These are phyloP conservation scores for Galeopterus variegatus DNA, from an alignment of 2,113 vertebrate species.

Conservation along the genomic window DNA sequence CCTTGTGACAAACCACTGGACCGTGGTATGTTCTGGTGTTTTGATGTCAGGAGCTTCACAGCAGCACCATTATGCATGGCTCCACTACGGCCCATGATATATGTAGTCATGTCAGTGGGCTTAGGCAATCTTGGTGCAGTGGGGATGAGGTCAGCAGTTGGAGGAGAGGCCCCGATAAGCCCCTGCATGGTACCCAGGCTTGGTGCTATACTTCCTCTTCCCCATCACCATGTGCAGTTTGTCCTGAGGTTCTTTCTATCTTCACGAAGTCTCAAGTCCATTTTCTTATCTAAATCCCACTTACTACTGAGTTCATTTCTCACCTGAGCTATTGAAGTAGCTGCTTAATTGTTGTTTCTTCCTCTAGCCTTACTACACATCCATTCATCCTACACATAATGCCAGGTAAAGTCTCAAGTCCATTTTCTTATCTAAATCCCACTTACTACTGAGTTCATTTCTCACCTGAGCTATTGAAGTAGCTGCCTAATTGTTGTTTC, in stretches of 20 bases:
- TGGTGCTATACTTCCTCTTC: background rate
- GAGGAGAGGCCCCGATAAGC: background rate
- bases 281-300: background rate
- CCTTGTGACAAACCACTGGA: fast-evolving
- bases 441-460: background rate
- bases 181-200: background rate
- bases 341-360: background rate
- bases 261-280: background rate
- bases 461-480: background rate
- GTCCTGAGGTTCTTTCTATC: background rate
- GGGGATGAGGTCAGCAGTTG: background rate
- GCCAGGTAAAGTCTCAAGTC: background rate
- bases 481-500: background rate
- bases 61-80: fast-evolving
- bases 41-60: background rate
- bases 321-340: background rate
- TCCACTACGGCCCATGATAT: fast-evolving
- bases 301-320: background rate
- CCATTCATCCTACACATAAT: background rate
- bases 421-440: background rate
- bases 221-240: background rate
- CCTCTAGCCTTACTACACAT: no score
- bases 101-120: background rate
- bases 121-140: no score
- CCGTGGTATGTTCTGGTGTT: background rate